Conservation (phyloP, 1,140 invertebrate species). For the Rhysida immarginata region DNA sequence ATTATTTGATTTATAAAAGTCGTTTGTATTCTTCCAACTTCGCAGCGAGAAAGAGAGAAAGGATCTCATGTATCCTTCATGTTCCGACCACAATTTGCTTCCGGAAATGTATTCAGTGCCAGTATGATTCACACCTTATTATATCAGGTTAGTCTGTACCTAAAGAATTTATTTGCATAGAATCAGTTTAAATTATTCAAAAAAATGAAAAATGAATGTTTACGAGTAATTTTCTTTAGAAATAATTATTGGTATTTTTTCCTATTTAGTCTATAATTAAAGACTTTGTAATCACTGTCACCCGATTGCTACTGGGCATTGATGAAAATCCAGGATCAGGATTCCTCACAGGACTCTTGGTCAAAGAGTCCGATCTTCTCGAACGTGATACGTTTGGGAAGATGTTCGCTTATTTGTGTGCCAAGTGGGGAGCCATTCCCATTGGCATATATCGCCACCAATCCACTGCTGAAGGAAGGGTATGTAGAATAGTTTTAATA, state of each 20-base stretch:
- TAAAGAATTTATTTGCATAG: not conserved
- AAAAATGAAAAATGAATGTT: not conserved
- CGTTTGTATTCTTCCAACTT: too few species aligned
- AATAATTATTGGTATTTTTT: conserved; percentile 34
- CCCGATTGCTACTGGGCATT: conserved; percentile 78
- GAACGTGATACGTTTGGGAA: too few species aligned
- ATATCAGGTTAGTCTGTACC: conserved; percentile 29
- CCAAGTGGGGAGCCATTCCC: too few species aligned
- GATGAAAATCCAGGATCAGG: conserved; percentile 95
- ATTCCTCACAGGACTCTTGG: too few species aligned
- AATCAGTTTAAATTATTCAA: not conserved
- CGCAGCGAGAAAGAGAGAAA: conserved; percentile 85
- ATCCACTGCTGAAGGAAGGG: too few species aligned
- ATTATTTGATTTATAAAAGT: too few species aligned
- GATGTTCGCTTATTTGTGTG: too few species aligned
- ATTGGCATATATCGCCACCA: too few species aligned
- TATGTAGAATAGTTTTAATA: too few species aligned
- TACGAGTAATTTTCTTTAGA: not conserved
- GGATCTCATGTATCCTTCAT: conserved; percentile 98
- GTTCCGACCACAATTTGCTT: conserved; percentile 94
- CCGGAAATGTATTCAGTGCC: conserved; percentile 85
- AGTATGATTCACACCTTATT: conserved; percentile 44
- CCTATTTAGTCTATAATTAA: conserved; percentile 84
- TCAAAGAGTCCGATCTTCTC: too few species aligned
- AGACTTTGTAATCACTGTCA: conserved; percentile 94